Conservation (phyloP, 2,797 vertebrate species). For the Selene dorsalis region DNA sequence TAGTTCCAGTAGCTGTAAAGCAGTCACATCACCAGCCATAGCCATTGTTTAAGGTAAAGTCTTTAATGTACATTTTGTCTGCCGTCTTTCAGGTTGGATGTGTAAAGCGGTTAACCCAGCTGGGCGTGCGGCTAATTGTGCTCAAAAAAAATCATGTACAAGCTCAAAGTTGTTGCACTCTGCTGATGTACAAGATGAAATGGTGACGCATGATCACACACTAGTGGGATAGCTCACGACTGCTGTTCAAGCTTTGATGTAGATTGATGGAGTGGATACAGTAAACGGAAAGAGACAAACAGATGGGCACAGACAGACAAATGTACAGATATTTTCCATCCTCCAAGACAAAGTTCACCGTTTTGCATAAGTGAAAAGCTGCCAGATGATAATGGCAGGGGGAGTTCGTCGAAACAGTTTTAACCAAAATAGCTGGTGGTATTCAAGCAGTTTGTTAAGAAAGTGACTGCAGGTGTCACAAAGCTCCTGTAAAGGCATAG, state of each 20-base stretch:
- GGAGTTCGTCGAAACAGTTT: background rate
- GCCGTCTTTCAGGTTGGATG: constrained; percentile 25
- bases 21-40: constrained; percentile 8
- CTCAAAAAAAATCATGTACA: constrained; percentile 7
- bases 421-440: background rate
- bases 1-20: constrained; percentile 7
- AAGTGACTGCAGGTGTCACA: background rate
- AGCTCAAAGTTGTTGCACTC: constrained; percentile 36
- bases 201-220: constrained; percentile 39
- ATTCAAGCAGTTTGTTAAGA: background rate
- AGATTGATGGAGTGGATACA: constrained; percentile 45
- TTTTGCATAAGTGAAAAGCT: constrained; percentile 1
- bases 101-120: constrained; percentile 38
- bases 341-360: constrained; percentile 7
- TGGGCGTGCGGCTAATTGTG: constrained; percentile 44
- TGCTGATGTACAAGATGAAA: constrained; percentile 33
- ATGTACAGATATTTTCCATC: constrained; percentile 9
- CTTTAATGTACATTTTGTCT: constrained; percentile 44
- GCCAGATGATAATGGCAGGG: background rate
- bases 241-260: constrained; percentile 48
- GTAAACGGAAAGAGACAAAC: constrained; percentile 36
- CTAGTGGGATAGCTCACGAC: constrained; percentile 13
- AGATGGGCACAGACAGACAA: constrained; percentile 2
- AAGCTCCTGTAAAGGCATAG: background rate
- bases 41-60: constrained; percentile 27